These are phyloP conservation scores for Bettongia penicillata DNA, from an alignment of 2,113 vertebrate species.

Conservation along the genomic window DNA sequence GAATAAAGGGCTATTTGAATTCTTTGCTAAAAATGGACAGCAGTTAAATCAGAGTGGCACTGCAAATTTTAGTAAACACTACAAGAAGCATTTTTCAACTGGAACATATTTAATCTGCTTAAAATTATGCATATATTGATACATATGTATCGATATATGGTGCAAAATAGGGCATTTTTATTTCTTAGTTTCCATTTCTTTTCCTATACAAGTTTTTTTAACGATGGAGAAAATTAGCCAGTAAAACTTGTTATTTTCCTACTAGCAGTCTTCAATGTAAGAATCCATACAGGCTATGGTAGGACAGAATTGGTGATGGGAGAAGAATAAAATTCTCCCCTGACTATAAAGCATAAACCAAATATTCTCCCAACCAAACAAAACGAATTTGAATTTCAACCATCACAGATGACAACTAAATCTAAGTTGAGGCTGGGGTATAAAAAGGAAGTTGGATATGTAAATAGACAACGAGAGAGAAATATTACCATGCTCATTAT, in stretches of 20 bases:
- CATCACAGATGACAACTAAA: slow-evolving; percentile 79
- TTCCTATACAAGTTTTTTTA: slow-evolving; percentile 49
- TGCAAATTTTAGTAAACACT: slow-evolving; percentile 61
- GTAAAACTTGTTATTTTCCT: slow-evolving; percentile 60
- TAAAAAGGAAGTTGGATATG: slow-evolving; percentile 63
- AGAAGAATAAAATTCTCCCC: slow-evolving; percentile 69
- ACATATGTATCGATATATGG: slow-evolving; percentile 64
- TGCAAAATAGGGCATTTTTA: slow-evolving; percentile 13
- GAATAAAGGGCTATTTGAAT: slow-evolving; percentile 72
- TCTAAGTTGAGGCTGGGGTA: slow-evolving; percentile 60
- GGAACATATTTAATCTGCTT: slow-evolving; percentile 40
- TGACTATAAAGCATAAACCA: slow-evolving; percentile 83
- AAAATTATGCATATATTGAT: slow-evolving; percentile 70
- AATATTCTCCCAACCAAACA: slow-evolving; percentile 83
- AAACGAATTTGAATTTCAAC: slow-evolving; percentile 82
- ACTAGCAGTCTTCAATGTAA: slow-evolving; percentile 46
- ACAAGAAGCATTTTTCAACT: slow-evolving; percentile 41
- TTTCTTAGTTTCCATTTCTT: slow-evolving; percentile 47
- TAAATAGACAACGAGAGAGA: slow-evolving; percentile 19
- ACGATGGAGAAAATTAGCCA: slow-evolving; percentile 59
- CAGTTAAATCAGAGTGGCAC: slow-evolving; percentile 64
- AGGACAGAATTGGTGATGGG: slow-evolving; percentile 53
- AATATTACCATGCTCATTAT: slow-evolving; percentile 69
- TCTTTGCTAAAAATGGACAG: slow-evolving; percentile 63
- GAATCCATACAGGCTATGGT: slow-evolving; percentile 47